A percentile compares a stretch with the other conserved stretches of the same genome.
phyloP scores from a whole-genome alignment of 1,140 invertebrate genomes.

The Aculops lycopersici region DNA sequence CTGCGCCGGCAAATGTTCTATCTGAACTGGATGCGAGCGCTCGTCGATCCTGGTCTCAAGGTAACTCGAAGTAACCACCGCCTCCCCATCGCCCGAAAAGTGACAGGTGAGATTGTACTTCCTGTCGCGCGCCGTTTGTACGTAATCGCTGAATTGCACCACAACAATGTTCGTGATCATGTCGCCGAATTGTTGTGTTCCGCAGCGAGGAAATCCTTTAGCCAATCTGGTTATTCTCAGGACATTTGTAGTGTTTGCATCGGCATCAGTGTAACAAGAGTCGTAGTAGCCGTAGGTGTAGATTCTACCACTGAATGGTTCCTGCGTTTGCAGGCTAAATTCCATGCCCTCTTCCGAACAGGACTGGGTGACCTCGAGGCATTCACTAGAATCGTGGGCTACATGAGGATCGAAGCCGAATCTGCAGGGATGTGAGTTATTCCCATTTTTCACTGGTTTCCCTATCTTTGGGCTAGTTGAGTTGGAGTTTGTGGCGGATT shows the following conservation, averaged over 20 bases:
- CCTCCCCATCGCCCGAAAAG: conserved; percentile 56
- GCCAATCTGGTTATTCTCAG: conserved; percentile 49
- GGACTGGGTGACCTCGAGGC: conserved; percentile 37
- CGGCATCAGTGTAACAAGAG: conserved; percentile 56
- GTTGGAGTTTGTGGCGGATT: too few species aligned
- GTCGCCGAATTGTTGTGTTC: conserved; percentile 58
- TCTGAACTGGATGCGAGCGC: conserved; percentile 49
- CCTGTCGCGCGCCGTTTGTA: conserved; percentile 60
- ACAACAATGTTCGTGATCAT: conserved; percentile 74
- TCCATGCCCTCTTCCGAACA: conserved; percentile 77
- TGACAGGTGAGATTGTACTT: conserved; percentile 64
- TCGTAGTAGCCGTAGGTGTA: conserved; percentile 71
- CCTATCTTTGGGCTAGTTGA: too few species aligned
- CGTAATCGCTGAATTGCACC: conserved; percentile 66
- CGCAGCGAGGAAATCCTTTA: conserved; percentile 62
- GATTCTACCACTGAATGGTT: conserved; percentile 55
- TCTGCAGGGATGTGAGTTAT: too few species aligned
- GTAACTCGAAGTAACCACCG: conserved; percentile 64
- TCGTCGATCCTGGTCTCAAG: conserved; percentile 40
- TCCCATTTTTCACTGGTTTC: too few species aligned
- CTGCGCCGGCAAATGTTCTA: conserved; percentile 58
- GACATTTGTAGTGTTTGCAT: conserved; percentile 44
- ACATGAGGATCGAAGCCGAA: too few species aligned
- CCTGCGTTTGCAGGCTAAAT: conserved; percentile 48
- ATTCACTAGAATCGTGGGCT: too few species aligned